Conservation (phyloP, 2,888 invertebrate genomes). For the Leuctra nigra region DNA sequence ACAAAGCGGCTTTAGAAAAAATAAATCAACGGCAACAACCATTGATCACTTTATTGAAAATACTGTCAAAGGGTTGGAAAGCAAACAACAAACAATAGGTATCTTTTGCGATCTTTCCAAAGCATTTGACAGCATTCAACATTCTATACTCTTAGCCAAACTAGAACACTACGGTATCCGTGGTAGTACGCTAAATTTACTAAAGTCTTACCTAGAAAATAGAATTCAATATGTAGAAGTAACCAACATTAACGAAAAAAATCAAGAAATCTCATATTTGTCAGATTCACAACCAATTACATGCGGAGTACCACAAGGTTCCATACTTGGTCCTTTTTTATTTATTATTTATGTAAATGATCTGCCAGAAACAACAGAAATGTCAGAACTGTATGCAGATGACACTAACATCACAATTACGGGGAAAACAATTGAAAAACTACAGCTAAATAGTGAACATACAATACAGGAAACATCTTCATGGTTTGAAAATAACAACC, state of each 20-base stretch:
- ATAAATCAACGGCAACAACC: background rate
- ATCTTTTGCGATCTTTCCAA: background rate
- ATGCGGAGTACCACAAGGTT: constrained; percentile 11
- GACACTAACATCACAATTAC: too few relatives aligned
- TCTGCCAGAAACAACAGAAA: background rate
- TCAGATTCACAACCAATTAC: background rate
- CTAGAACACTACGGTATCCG: background rate
- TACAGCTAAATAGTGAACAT: background rate
- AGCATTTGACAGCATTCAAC: background rate
- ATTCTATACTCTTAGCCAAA: background rate
- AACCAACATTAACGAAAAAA: background rate
- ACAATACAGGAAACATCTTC: background rate
- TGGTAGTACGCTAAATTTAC: background rate
- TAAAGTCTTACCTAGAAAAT: background rate
- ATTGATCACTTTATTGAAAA: background rate
- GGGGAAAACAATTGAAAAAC: too few relatives aligned
- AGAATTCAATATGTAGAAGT: constrained; percentile 1
- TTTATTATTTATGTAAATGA: constrained; percentile 7
- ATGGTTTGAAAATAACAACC: constrained; percentile 1
- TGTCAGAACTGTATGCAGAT: constrained; percentile 9
- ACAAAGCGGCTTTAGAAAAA: background rate
- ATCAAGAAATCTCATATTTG: too few relatives aligned
- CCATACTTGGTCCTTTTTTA: constrained; percentile 2
- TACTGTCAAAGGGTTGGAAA: background rate
- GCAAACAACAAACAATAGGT: background rate